Conservation (phyloP, 2,113 vertebrate genomes). For the Ageneiosus marmoratus region DNA sequence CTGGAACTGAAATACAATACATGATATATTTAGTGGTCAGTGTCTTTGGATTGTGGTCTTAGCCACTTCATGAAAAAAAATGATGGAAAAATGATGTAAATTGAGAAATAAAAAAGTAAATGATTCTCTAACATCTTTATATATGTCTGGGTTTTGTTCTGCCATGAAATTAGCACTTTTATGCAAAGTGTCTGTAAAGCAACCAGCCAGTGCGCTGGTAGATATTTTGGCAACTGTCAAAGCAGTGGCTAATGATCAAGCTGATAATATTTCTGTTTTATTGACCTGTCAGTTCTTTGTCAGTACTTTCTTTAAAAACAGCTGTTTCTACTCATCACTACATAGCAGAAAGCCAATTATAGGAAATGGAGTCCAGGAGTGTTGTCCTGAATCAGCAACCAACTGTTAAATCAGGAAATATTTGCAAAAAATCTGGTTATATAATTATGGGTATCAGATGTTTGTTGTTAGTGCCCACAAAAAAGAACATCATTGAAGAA, state of each 20-base stretch:
- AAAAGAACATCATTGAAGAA: too few relatives aligned
- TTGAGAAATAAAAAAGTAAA: neutral
- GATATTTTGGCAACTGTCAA: conserved; percentile 73
- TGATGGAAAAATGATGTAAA: neutral
- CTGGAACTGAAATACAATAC: neutral
- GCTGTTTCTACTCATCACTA: conserved; percentile 61
- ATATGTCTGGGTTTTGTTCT: conserved; percentile 64
- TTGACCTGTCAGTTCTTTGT: conserved; percentile 75
- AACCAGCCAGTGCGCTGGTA: conserved; percentile 58
- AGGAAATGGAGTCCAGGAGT: neutral
- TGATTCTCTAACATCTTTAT: conserved; percentile 57
- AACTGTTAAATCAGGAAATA: neutral
- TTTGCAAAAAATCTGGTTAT: neutral
- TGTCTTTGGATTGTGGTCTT: neutral
- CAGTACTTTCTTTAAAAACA: conserved; percentile 71
- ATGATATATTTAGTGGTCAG: neutral
- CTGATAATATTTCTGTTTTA: conserved; percentile 74
- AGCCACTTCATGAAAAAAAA: neutral
- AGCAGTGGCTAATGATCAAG: conserved; percentile 64
- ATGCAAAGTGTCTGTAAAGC: conserved; percentile 60
- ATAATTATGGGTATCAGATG: neutral
- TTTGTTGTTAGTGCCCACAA: neutral
- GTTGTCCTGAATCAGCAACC: neutral
- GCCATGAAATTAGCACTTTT: conserved; percentile 77
- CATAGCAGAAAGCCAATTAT: neutral